Conservation (phyloP, 2,797 vertebrate species). For the Glossophaga mutica region DNA sequence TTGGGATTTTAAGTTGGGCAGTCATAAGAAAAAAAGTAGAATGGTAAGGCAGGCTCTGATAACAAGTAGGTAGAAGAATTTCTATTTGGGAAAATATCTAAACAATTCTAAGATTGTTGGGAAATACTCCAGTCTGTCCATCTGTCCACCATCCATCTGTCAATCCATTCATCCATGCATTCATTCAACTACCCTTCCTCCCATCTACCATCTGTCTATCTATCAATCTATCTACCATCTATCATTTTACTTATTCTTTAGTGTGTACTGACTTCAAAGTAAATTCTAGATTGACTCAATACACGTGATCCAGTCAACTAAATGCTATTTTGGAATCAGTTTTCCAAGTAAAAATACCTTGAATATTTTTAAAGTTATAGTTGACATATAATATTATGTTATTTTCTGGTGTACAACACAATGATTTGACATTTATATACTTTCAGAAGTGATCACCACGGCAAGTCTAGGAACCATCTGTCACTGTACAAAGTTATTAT, state of each 20-base stretch:
- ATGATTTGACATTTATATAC: background rate
- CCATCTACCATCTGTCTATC: background rate
- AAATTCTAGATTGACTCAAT: background rate
- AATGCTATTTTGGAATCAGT: constrained; percentile 5
- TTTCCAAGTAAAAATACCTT: background rate
- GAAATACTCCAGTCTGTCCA: background rate
- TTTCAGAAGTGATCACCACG: background rate
- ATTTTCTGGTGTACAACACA: background rate
- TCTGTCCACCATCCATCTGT: background rate
- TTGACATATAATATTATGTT: background rate
- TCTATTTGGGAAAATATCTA: background rate
- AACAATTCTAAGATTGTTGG: background rate
- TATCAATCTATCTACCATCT: background rate
- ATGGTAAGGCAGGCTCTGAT: background rate
- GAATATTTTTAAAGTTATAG: background rate
- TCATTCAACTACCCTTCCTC: too few species aligned
- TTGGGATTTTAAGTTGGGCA: background rate
- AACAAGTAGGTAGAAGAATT: background rate
- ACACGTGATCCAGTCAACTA: background rate
- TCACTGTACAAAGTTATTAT: background rate
- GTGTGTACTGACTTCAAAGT: background rate
- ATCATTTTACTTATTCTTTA: background rate
- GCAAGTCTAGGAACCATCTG: background rate
- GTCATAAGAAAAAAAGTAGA: background rate
- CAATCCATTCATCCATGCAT: background rate